A percentile compares a stretch with the other conserved stretches of the same genome.
These are phyloP conservation scores for Anoplopoma fimbria DNA, from an alignment of 2,113 vertebrate species.

Conservation along the genomic window DNA sequence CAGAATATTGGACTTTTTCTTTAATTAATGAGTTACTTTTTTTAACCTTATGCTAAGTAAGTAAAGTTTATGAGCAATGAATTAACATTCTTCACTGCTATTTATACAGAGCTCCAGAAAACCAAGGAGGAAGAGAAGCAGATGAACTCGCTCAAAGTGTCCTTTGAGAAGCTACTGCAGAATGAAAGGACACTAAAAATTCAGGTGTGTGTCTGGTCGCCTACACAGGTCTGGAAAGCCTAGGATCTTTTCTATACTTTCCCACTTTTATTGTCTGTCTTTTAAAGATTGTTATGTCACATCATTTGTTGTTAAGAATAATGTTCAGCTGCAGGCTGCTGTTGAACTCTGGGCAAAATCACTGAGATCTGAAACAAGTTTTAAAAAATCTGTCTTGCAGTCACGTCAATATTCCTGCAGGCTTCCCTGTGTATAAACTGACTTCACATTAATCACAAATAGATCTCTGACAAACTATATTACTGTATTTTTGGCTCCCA, in stretches of 20 bases:
- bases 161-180: constrained; percentile 92
- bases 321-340: constrained; percentile 47
- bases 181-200: constrained; percentile 95
- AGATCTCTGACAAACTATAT: constrained; percentile 1
- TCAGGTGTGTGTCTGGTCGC: constrained; percentile 84
- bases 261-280: background rate
- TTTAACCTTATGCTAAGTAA: background rate
- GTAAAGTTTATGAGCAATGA: constrained; percentile 7
- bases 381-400: background rate
- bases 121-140: constrained; percentile 88
- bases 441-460: constrained; percentile 23
- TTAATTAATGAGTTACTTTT: constrained; percentile 14
- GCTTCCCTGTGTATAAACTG: background rate
- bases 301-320: constrained; percentile 43
- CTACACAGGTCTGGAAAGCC: constrained; percentile 49
- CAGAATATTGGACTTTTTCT: background rate
- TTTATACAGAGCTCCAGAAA: constrained; percentile 85
- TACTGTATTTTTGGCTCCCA: constrained; percentile 50
- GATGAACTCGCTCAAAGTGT: constrained; percentile 83
- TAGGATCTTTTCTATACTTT: constrained; percentile 24
- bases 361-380: constrained; percentile 13
- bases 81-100: constrained; percentile 35
- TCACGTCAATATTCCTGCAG: constrained; percentile 25
- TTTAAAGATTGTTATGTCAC: constrained; percentile 15
- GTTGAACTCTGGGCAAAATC: constrained; percentile 54